phyloP scores from a whole-genome alignment of 2,888 invertebrate genomes.

The Hesperia comma region DNA sequence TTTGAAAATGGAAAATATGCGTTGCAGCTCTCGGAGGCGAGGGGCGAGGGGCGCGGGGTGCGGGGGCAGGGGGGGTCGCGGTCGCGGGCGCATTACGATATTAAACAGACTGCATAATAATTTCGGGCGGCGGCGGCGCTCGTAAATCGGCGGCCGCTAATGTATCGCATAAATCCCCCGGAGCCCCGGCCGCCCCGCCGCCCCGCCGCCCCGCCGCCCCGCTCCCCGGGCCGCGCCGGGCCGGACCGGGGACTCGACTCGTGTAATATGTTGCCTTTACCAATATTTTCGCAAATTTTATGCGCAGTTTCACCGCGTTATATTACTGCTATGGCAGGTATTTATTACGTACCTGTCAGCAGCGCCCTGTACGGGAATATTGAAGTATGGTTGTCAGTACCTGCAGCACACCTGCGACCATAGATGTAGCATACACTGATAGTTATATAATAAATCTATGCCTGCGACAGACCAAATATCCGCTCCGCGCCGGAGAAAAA shows the following conservation, averaged over 20 bases:
- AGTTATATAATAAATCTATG: too few relatives aligned
- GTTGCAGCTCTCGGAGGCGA: slow-evolving; percentile 12
- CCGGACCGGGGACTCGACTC: slow-evolving; percentile 7
- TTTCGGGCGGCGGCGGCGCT: slow-evolving; percentile 34
- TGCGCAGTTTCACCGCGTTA: too few relatives aligned
- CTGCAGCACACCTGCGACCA: too few relatives aligned
- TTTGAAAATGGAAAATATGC: slow-evolving; percentile 32
- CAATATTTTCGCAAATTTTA: slow-evolving; percentile 2
- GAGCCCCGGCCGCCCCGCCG: neutral
- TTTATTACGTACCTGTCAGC: too few relatives aligned
- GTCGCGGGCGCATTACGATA: slow-evolving; percentile 32
- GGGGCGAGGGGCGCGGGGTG: neutral
- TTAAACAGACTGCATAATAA: slow-evolving; percentile 40
- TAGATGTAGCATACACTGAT: too few relatives aligned
- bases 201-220: neutral
- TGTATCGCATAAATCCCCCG: slow-evolving; percentile 43
- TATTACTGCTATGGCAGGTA: neutral
- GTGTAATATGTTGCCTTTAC: neutral
- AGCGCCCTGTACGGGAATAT: too few relatives aligned
- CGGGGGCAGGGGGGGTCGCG: neutral
- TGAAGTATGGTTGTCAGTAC: too few relatives aligned
- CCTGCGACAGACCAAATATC: too few relatives aligned
- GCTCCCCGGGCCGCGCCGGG: neutral
- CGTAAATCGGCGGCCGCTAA: slow-evolving; percentile 43
- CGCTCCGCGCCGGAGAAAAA: too few relatives aligned